Evolutionary conservation across 2,888 invertebrate species (phyloP), one percentile per base, ranked within the genome.

Genomic region (Cheilosia pagana): DNA sequence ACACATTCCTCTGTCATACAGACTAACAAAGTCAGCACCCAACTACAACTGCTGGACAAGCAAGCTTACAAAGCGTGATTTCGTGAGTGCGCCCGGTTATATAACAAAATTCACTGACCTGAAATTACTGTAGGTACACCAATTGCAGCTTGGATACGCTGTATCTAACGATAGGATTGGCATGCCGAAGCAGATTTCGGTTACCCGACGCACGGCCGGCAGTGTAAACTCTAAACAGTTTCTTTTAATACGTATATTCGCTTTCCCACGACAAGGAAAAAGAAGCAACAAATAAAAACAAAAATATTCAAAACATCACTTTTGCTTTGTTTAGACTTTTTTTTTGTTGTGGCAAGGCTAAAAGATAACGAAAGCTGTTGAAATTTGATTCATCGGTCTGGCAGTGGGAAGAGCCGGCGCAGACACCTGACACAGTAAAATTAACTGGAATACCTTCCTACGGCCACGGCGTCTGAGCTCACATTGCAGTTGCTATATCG

Each of bases 391-490:
- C 72, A 72, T 68, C 62, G 43, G 78, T 48, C 23, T 60, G 52
- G 45, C 52, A 70, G 76, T 78, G 78, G 78, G 78, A 83, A 74
- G 82, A 74, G 57, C 55, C 60, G 19, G 48, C 21, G 48, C 25
- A 50, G 50, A 82, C 82, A 83, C 78, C 77, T 83, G 82, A 83
- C 82, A 78, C 67, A 72, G 67, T 60, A 62, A 78, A 72, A 72
- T 67, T 48, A 52, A 65, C 75, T 70, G 82, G 72, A 77, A 59
- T 59, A 25, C 39, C 77, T 23, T 67, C 77, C 82, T 72, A 67
- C 77, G 48, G 52, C 23, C 35, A 45, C 41, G 67, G 14, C 4
- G 71, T 74, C 60, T 39, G 60, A 68, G 50, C 50, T 67, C 62
- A 57, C 50, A 45, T 74, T 72, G 41, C 62, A 57, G 41, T 57